Evolutionary conservation across 2,888 invertebrate genomes (phyloP), one percentile per base, ranked within the genome.

Genomic region (Dinocampus coccinellae): DNA sequence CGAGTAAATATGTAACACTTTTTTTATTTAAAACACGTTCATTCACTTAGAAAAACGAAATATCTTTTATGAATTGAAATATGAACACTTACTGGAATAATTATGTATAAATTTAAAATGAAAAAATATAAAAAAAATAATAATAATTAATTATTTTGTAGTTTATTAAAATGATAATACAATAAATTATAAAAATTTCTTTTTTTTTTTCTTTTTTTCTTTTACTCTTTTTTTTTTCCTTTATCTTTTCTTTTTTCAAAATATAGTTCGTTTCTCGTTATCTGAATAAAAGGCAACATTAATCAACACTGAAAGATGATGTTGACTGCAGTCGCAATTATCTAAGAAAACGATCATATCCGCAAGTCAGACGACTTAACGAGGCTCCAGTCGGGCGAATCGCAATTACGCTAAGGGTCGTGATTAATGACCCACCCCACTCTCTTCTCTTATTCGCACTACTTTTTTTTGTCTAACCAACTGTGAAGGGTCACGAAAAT

Each of bases 1-100:
- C 16, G 16, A 47, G 3, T 16, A 82, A 82, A 83, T 82, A 82
- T 82, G n/a, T n/a, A n/a, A n/a, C n/a, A n/a, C n/a, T n/a, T n/a
- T 82, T 81, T 39, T 81, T 79, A 70, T 76, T 76, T 78, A 77
- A 73, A 72, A 80, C 79, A 77, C 39, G 39, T 13, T n/a, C n/a
- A 39, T n/a, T 39, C 39, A 39, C 39, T 39, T n/a, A 39, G 3
- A 39, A 2, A 39, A n/a, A n/a, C n/a, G n/a, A n/a, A n/a, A n/a
- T n/a, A n/a, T n/a, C n/a, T n/a, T n/a, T n/a, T n/a, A n/a, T n/a
- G n/a, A n/a, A n/a, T n/a, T n/a, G n/a, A n/a, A n/a, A n/a, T n/a
- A n/a, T n/a, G n/a, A n/a, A n/a, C n/a, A n/a, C n/a, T n/a, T n/a
- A n/a, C n/a, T n/a, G n/a, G n/a, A n/a, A n/a, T n/a, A n/a, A n/a